Evolutionary conservation across 2,797 vertebrate genomes (phyloP), one percentile per base, ranked within the genome.

Genomic region (Epinephelus malabaricus): DNA sequence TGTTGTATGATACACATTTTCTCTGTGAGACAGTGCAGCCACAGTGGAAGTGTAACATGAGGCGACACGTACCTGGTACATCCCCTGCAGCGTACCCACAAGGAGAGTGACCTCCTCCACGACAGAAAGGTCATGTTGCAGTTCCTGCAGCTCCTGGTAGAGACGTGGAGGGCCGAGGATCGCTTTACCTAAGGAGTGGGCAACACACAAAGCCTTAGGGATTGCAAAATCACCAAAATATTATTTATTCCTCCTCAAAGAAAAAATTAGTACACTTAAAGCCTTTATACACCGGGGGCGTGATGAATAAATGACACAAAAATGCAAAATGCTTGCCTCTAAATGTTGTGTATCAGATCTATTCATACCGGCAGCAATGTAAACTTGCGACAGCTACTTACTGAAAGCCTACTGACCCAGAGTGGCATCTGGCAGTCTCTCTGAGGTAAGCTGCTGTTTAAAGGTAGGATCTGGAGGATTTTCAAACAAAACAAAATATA

Each of bases 131-230:
- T 99, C 98, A 53, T 98, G 97, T 72, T 98, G 97, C 21, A 99
- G 94, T 64, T 98, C 97, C 93, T 98, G 97, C 23, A 99, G 97
- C 88, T 99, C 97, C 91, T 98, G 97, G 95, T 97, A 99, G 47
- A 99, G 97, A n/a, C 97, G 95, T 0, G 98, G 97, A 0, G 98
- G 98, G 2, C 98, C 98, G 88, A 99, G 90, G 76, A 96, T 95
- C 10, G 96, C 95, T 92, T 97, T 98, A 75, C 95, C 96, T 96
- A 58, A 55, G 61, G 75, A 18, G 30, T 1, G 13, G 51, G 18
- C 4, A 40, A 65, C 53, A 79, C 25, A 70, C 11, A 23, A 9
- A 62, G 49, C 2, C 8, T 45, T 2, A 55, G 34, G 54, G 27
- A 51, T 40, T 55, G 23, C 21, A 6, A 49, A 14, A n/a, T 25